Base-by-base conservation (phyloP, 64 coral and sea anemone genomes). In the Catalaphyllia jardinei region DNA sequence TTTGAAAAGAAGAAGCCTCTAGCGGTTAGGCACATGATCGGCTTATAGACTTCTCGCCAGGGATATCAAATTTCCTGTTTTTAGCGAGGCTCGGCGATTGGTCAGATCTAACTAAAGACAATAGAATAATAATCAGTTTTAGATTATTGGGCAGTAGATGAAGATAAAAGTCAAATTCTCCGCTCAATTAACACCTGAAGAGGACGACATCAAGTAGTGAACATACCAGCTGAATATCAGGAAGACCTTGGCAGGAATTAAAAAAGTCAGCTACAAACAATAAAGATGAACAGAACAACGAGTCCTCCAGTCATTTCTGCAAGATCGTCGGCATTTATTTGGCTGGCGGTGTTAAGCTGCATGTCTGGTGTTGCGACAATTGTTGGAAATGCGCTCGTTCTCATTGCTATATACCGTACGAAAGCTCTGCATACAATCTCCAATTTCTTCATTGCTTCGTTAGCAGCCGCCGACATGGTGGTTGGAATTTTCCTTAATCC, bases 371-470 rank as follows among this genome's bases (percentile, higher is more conserved):
- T 96, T 15, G 29, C 93, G 18, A 65, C 94, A 29, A 71, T 96
- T 9, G 61, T 5, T 27, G 94, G 94, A n/a, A 96, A 96, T 62
- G 59, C 65, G 2, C 27, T 96, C 31, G 94, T 96, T 54, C 59
- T 96, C 31, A 29, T 85, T 29, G 94, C 94, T 14, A 93, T 96
- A 35, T 93, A 89, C 55, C 77, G 72, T 4, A 96, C 90, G 6
- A 59, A 73, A 62, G 63, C 89, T 52, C 82, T 96, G 3, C 72
- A 88, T 49, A 86, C 94, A 30, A 92, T 88, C 28, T 93, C 90
- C 1, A 96, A 96, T 80, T 81, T 80, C 67, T 96, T 89, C 62
- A 89, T 96, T 16, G 94, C 90, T 10, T 96, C 94, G 16, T 76
- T 96, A 60, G 80, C 94, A 10, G 61, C 81, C 2, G 89, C 94